Percentiles rank a stretch among this genome's conserved stretches.
Conservation (phyloP, 2,888 invertebrate genomes). For the Leptinotarsa rubiginosa region DNA sequence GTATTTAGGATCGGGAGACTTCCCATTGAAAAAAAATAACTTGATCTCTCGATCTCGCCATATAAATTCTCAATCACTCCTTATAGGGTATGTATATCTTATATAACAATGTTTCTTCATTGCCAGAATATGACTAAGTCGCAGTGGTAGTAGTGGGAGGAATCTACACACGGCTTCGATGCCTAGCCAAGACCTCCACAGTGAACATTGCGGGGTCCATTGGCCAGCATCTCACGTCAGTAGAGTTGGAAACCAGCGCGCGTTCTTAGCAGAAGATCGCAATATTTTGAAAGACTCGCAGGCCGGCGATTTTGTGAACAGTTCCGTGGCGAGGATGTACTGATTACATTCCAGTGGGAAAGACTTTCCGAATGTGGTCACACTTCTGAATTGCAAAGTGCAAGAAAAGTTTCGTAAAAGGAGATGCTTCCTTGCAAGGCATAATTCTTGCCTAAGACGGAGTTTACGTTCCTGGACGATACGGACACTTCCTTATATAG, state of each 20-base stretch:
- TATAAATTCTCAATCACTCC: slow-evolving; percentile 11
- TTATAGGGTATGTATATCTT: slow-evolving; percentile 15
- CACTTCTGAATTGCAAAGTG: slow-evolving; percentile 10
- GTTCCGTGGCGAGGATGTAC: slow-evolving; percentile 7
- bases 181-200: slow-evolving; percentile 2
- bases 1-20: neutral
- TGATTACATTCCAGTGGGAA: slow-evolving; percentile 3
- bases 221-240: neutral
- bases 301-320: slow-evolving; percentile 1
- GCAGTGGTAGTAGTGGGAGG: slow-evolving; percentile 1
- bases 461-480: slow-evolving; percentile 9
- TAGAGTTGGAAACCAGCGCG: neutral
- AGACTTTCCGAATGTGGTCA: neutral
- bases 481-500: slow-evolving; percentile 11
- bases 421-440: slow-evolving; percentile 7
- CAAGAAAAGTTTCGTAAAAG: slow-evolving; percentile 8
- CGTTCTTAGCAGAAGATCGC: slow-evolving; percentile 4
- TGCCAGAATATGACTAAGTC: slow-evolving; percentile 13
- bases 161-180: neutral
- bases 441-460: slow-evolving; percentile 17
- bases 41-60: slow-evolving; percentile 14
- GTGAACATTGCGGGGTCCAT: slow-evolving; percentile 8
- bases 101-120: slow-evolving; percentile 9
- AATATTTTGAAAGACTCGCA: neutral
- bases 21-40: slow-evolving; percentile 6